phyloP scores from a whole-genome alignment of 2,797 vertebrate genomes.

The Oophaga sylvatica region DNA sequence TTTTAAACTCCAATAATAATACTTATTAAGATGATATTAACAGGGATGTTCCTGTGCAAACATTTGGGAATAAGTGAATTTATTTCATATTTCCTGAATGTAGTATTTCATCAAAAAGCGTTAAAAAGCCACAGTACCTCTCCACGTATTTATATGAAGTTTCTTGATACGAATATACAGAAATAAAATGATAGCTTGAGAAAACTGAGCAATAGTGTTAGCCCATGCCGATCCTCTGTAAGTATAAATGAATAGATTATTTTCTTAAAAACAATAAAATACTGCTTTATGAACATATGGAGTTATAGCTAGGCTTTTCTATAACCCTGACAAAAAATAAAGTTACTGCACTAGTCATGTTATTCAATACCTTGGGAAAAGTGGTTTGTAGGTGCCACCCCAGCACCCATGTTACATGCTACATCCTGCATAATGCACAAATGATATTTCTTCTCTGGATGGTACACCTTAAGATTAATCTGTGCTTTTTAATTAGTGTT shows the following conservation, averaged over 20 bases:
- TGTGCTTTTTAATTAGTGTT: too few relatives aligned
- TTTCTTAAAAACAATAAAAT: neutral
- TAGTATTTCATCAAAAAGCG: neutral
- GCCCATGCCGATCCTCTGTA: slow-evolving; percentile 86
- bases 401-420: too few relatives aligned
- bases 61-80: neutral
- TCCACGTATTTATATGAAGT: slow-evolving; percentile 83
- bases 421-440: neutral
- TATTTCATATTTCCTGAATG: neutral
- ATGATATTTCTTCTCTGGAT: too few relatives aligned
- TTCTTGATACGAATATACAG: slow-evolving; percentile 82
- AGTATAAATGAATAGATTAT: slow-evolving; percentile 39
- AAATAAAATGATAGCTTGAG: slow-evolving; percentile 77
- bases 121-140: slow-evolving; percentile 72
- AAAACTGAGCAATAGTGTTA: slow-evolving; percentile 78
- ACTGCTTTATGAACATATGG: too few relatives aligned
- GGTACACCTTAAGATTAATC: too few relatives aligned
- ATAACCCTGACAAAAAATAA: neutral
- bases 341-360: neutral
- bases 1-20: neutral
- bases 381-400: too few relatives aligned
- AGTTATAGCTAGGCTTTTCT: neutral
- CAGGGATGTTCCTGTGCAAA: neutral
- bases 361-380: neutral
- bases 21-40: neutral